phyloP scores from a whole-genome alignment of 2,888 invertebrate species.

The Acrocyrtus sp. region DNA sequence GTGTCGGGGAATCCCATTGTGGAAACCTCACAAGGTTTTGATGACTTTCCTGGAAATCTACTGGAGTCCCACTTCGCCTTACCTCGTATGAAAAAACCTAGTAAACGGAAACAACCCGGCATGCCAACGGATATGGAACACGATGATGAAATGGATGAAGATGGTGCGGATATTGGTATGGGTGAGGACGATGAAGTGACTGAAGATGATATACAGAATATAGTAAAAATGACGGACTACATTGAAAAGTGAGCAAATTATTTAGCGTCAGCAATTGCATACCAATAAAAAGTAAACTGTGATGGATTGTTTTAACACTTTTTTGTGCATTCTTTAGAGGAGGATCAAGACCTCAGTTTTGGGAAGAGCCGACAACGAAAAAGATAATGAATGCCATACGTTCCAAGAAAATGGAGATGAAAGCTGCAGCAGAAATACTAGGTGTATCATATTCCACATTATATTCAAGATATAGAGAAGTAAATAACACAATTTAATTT shows the following conservation, averaged over 20 bases:
- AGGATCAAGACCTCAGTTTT: constrained; percentile 88
- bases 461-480: constrained; percentile 89
- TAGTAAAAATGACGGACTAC: constrained; percentile 64
- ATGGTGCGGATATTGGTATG: constrained; percentile 52
- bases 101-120: constrained; percentile 55
- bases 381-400: constrained; percentile 90
- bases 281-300: neutral
- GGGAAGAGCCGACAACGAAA: constrained; percentile 91
- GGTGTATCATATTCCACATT: constrained; percentile 92
- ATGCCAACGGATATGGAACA: constrained; percentile 58
- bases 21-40: constrained; percentile 58
- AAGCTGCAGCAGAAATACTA: constrained; percentile 87
- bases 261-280: no score
- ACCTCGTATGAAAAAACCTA: constrained; percentile 56
- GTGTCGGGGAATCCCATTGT: constrained; percentile 57
- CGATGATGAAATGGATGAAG: constrained; percentile 61
- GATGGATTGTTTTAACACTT: neutral
- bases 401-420: constrained; percentile 92
- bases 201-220: constrained; percentile 61
- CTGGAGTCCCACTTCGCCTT: constrained; percentile 63
- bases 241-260: constrained; percentile 63
- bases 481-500: constrained; percentile 15
- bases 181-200: constrained; percentile 63
- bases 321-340: constrained; percentile 57
- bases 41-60: constrained; percentile 61